Evolutionary conservation across 2,113 vertebrate genomes (phyloP).

Genomic region (Panthera uncia): DNA sequence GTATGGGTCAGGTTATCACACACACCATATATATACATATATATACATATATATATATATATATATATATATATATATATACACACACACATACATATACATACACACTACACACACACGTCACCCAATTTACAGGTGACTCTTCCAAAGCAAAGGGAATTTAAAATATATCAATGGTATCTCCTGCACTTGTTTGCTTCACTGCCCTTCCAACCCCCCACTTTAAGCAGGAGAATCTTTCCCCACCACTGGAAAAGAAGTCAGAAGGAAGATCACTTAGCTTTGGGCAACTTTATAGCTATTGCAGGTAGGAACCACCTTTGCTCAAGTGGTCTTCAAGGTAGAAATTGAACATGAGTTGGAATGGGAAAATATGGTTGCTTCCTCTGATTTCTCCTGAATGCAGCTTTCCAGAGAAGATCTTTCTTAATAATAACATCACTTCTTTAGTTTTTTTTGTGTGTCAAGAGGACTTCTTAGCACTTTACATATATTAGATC

Average conservation of each 20-base stretch:
- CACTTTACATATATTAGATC: not conserved
- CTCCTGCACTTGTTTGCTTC: not conserved
- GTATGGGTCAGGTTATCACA: not conserved
- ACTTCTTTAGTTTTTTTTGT: not conserved
- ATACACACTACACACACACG: not conserved
- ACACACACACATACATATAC: too few relatives aligned
- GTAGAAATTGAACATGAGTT: not conserved
- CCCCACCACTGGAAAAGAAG: not conserved
- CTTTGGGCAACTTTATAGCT: not conserved
- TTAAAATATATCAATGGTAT: not conserved
- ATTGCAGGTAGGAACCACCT: not conserved
- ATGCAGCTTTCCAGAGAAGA: not conserved
- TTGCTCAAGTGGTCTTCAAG: not conserved
- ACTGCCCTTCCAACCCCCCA: not conserved
- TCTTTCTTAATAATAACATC: not conserved
- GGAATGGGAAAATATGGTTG: not conserved
- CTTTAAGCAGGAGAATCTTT: not conserved
- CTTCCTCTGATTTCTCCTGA: not conserved
- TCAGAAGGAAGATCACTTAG: not conserved
- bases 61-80: too few relatives aligned
- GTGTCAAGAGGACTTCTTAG: not conserved
- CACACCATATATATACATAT: not conserved
- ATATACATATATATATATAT: too few relatives aligned
- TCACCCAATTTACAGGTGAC: not conserved
- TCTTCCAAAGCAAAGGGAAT: not conserved